A percentile compares a stretch with the other conserved stretches of the same genome.
Conservation (phyloP, 2,113 vertebrate genomes). For the Lophius piscatorius region DNA sequence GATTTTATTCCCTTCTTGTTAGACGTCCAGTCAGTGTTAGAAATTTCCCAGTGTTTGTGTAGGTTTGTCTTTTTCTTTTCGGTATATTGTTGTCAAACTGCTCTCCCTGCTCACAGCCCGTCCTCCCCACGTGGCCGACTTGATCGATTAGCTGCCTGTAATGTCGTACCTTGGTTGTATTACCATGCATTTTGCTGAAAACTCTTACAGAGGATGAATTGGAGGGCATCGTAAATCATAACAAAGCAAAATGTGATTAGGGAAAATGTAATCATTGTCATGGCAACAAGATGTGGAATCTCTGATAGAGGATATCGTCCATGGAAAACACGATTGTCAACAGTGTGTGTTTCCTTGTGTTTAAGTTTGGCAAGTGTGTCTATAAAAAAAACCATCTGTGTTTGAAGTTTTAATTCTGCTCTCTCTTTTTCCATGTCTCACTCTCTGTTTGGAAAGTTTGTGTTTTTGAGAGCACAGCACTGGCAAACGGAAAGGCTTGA, state of each 20-base stretch:
- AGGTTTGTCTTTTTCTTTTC: not conserved
- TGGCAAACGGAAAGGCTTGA: slow-evolving; percentile 55
- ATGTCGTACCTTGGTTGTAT: slow-evolving; percentile 46
- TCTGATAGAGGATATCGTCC: slow-evolving; percentile 67
- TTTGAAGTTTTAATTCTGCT: slow-evolving; percentile 43
- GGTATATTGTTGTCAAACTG: slow-evolving; percentile 6
- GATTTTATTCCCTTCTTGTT: too few relatives aligned
- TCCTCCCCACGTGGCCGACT: slow-evolving; percentile 45
- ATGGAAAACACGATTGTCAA: slow-evolving; percentile 55
- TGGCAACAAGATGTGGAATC: slow-evolving; percentile 75
- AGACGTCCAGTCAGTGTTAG: too few relatives aligned
- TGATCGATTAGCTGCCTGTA: slow-evolving; percentile 51
- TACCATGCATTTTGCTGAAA: slow-evolving; percentile 50
- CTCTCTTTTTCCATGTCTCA: slow-evolving; percentile 49
- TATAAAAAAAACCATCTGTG: slow-evolving; percentile 33
- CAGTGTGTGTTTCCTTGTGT: slow-evolving; percentile 29
- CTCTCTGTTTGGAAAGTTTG: slow-evolving; percentile 68
- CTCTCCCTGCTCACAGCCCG: slow-evolving; percentile 2
- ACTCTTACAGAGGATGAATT: slow-evolving; percentile 37
- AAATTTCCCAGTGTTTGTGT: too few relatives aligned
- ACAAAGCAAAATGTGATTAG: slow-evolving; percentile 63
- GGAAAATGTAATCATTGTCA: slow-evolving; percentile 73
- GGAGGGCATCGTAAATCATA: slow-evolving; percentile 55
- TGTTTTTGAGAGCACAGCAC: slow-evolving; percentile 37
- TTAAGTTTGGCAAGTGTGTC: slow-evolving; percentile 26